These are phyloP conservation scores for Plutella xylostella DNA, from an alignment of 2,888 invertebrate species.

Conservation along the genomic window DNA sequence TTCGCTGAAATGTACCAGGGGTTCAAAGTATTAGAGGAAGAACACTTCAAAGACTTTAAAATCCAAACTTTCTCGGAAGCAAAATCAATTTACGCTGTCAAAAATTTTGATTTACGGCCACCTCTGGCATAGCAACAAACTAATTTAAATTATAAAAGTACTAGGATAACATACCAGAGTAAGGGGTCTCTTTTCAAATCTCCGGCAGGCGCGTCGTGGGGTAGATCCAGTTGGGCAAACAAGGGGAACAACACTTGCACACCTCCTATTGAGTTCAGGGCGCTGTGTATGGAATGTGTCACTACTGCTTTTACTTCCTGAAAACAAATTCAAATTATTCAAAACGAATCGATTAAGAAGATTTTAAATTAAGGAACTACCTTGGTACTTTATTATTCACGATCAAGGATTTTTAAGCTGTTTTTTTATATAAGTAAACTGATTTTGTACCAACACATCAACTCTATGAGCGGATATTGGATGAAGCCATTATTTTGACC, in stretches of 20 bases:
- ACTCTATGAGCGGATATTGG: too few species aligned
- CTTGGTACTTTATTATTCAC: too few species aligned
- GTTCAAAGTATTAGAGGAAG: background rate
- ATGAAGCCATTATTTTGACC: too few species aligned
- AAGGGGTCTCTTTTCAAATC: constrained; percentile 90
- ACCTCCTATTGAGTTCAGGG: constrained; percentile 98
- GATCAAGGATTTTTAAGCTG: too few species aligned
- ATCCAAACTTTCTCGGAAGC: background rate
- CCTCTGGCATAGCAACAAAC: constrained; percentile 2
- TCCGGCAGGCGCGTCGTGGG: constrained; percentile 83
- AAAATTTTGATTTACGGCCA: background rate
- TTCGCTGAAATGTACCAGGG: background rate
- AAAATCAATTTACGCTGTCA: background rate
- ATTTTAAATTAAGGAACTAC: too few species aligned
- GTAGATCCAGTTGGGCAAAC: constrained; percentile 96
- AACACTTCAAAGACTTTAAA: background rate
- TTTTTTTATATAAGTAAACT: too few species aligned
- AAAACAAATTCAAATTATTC: too few species aligned
- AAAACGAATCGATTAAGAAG: too few species aligned
- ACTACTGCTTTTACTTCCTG: constrained; percentile 99
- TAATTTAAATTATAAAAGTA: constrained; percentile 12
- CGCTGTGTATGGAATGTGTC: constrained; percentile 99
- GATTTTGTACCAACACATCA: too few species aligned
- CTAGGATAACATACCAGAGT: constrained; percentile 77
- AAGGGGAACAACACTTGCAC: constrained; percentile 98